Percentiles rank a stretch among this genome's conserved stretches.
Conservation (phyloP, 1,140 invertebrate genomes). For the Phthorimaea operculella region DNA sequence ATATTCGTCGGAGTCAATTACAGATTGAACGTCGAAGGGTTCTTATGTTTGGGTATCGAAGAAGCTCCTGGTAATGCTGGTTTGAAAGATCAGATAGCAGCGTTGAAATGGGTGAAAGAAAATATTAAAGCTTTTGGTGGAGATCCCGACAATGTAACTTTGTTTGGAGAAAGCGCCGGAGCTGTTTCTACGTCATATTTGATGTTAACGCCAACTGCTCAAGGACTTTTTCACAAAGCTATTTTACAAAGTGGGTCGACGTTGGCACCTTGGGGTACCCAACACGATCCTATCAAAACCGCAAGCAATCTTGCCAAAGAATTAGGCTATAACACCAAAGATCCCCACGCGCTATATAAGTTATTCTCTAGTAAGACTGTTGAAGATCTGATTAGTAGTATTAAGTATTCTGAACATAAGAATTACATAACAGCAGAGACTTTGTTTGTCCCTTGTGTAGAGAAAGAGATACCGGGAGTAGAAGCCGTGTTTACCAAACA, state of each 20-base stretch:
- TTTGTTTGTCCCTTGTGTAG: slow-evolving; percentile 53
- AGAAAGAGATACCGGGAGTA: slow-evolving; percentile 41
- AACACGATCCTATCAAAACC: slow-evolving; percentile 48
- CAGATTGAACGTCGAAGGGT: slow-evolving; percentile 74
- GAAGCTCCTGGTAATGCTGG: slow-evolving; percentile 71
- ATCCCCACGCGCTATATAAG: slow-evolving; percentile 48
- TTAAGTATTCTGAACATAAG: slow-evolving; percentile 32
- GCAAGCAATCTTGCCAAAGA: slow-evolving; percentile 48
- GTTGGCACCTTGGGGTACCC: slow-evolving; percentile 71
- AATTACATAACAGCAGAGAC: slow-evolving; percentile 39
- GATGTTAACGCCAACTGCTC: slow-evolving; percentile 46
- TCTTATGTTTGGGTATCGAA: slow-evolving; percentile 70
- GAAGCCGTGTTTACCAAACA: slow-evolving; percentile 42
- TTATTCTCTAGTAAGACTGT: slow-evolving; percentile 38
- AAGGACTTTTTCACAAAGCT: slow-evolving; percentile 49
- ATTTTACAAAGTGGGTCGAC: slow-evolving; percentile 78
- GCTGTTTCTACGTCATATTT: slow-evolving; percentile 55
- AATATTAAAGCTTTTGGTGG: slow-evolving; percentile 68
- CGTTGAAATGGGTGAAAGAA: slow-evolving; percentile 68
- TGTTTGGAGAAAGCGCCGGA: slow-evolving; percentile 64
- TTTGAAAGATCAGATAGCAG: slow-evolving; percentile 70
- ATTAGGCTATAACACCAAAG: slow-evolving; percentile 43
- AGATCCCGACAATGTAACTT: slow-evolving; percentile 53
- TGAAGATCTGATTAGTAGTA: slow-evolving; percentile 37
- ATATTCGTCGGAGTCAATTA: slow-evolving; percentile 78